These are phyloP conservation scores for Prorops nasuta DNA, from an alignment of 1,140 invertebrate genomes.

Conservation along the genomic window DNA sequence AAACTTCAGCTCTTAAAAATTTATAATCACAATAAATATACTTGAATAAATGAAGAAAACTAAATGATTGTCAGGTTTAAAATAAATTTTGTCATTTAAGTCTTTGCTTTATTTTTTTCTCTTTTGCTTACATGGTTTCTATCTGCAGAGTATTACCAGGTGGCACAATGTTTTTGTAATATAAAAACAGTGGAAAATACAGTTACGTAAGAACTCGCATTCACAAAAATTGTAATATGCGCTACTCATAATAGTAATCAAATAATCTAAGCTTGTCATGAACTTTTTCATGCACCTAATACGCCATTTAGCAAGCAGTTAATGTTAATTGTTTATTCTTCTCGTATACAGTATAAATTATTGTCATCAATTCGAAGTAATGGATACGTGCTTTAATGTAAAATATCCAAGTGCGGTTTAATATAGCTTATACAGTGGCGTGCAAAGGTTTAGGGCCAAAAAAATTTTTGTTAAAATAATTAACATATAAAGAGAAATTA, in stretches of 20 bases:
- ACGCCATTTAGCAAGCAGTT: constrained; percentile 42
- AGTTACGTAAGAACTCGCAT: constrained; percentile 20
- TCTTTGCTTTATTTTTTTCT: neutral
- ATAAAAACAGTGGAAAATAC: constrained; percentile 11
- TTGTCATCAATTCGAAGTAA: constrained; percentile 50
- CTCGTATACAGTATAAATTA: constrained; percentile 49
- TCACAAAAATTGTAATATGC: constrained; percentile 24
- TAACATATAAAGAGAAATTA: no score
- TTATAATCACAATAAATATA: no score
- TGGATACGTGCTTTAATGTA: constrained; percentile 44
- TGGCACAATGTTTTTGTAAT: constrained; percentile 5
- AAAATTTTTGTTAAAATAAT: no score
- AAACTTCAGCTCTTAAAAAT: no score
- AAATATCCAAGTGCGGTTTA: constrained; percentile 36
- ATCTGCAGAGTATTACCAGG: no score
- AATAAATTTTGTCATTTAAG: constrained; percentile 9
- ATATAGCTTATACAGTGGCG: constrained; percentile 25
- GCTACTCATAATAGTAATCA: constrained; percentile 27
- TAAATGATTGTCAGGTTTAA: neutral
- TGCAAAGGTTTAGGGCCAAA: no score
- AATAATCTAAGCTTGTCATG: constrained; percentile 34
- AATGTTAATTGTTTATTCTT: constrained; percentile 52
- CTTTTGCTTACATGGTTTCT: no score
- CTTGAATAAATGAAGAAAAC: neutral
- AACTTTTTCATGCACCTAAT: constrained; percentile 39